These are phyloP conservation scores for Hydractinia symbiolongicarpus DNA, from an alignment of 30 jellyfish, hydroid and myxozoan species.

Conservation along the genomic window DNA sequence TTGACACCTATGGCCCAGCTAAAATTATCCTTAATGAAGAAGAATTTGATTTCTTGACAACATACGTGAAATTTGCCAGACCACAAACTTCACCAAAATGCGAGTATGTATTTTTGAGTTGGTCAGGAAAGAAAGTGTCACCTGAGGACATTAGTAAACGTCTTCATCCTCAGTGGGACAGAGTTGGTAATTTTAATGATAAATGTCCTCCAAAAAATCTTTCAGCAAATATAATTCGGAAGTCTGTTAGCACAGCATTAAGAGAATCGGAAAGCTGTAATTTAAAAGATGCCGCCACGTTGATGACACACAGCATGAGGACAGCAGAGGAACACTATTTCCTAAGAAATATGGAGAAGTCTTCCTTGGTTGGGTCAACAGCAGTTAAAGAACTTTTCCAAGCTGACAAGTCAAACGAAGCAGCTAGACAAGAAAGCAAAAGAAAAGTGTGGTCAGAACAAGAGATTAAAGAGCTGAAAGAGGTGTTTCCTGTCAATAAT, in stretches of 20 bases:
- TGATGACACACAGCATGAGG: constrained; percentile 21
- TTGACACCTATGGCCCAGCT: constrained; percentile 15
- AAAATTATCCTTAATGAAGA: background rate
- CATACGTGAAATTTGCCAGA: constrained; percentile 13
- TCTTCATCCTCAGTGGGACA: constrained; percentile 14
- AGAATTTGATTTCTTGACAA: background rate
- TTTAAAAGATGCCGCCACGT: constrained; percentile 1
- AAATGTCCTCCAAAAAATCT: constrained; percentile 14
- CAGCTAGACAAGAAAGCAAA: background rate
- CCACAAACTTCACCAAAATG: constrained; percentile 16
- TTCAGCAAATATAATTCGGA: constrained; percentile 18
- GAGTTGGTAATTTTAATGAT: constrained; percentile 3
- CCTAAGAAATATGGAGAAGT: constrained; percentile 2
- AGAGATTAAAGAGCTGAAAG: background rate
- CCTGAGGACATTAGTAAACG: constrained; percentile 3
- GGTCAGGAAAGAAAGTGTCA: constrained; percentile 17
- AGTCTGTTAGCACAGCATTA: constrained; percentile 13
- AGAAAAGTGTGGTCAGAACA: constrained; percentile 10
- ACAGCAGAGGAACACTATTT: constrained; percentile 17
- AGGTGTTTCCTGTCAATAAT: background rate
- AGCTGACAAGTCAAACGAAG: background rate
- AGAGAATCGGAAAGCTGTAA: constrained; percentile 1
- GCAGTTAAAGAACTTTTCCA: constrained; percentile 3
- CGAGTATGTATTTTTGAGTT: constrained; percentile 12
- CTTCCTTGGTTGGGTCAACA: background rate